Conservation (phyloP, 2,113 vertebrate species). For the Emydocephalus ijimae region DNA sequence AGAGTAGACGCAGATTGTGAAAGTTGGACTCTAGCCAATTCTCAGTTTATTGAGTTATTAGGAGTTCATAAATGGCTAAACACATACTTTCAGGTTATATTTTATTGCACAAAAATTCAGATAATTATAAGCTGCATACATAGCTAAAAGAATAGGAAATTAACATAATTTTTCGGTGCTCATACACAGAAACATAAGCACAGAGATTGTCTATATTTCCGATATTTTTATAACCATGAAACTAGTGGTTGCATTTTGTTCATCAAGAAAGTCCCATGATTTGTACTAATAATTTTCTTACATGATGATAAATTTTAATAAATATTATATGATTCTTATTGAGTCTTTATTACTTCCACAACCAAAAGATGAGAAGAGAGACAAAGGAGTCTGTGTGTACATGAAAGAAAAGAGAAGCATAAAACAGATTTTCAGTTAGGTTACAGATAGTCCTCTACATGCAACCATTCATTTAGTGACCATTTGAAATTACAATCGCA, state of each 20-base stretch:
- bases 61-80: not conserved
- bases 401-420: not conserved
- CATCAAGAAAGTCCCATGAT: not conserved
- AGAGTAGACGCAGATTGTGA: not conserved
- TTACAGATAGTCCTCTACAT: not conserved
- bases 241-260: not conserved
- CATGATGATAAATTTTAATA: not conserved
- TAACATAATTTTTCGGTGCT: not conserved
- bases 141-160: not conserved
- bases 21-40: not conserved
- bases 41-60: not conserved
- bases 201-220: not conserved
- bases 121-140: not conserved
- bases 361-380: not conserved
- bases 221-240: not conserved
- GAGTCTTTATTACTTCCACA: slow-evolving; percentile 6
- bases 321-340: not conserved
- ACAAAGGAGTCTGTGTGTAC: not conserved
- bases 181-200: not conserved
- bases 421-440: not conserved
- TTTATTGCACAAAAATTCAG: not conserved
- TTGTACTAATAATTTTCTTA: not conserved
- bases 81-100: not conserved
- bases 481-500: not conserved
- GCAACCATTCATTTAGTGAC: not conserved